A percentile compares a stretch with the other conserved stretches of the same genome.
Evolutionary conservation across 64 coral and sea anemone genomes (phyloP).

Genomic region (Stylophora pistillata): DNA sequence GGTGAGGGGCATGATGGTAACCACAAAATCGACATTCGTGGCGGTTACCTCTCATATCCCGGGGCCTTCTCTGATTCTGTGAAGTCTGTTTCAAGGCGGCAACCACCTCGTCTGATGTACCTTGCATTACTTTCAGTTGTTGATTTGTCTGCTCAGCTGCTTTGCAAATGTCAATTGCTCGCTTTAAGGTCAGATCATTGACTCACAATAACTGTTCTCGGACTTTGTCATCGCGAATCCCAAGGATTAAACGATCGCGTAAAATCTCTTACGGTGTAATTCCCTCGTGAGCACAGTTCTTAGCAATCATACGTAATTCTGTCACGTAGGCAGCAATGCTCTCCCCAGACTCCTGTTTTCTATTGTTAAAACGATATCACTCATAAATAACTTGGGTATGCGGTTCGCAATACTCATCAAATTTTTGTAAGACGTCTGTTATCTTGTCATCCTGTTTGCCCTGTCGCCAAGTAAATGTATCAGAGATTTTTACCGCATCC

Average conservation of each 20-base stretch:
- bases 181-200: too few relatives aligned
- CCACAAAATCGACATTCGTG: slow-evolving; percentile 58
- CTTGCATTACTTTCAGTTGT: slow-evolving; percentile 29
- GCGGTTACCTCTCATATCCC: too few relatives aligned
- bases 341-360: slow-evolving; percentile 43
- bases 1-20: not conserved
- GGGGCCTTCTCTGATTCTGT: not conserved
- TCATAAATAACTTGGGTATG: slow-evolving; percentile 65
- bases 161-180: too few relatives aligned
- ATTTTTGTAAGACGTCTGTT: not conserved
- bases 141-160: slow-evolving; percentile 58
- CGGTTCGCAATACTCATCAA: slow-evolving; percentile 58
- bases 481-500: slow-evolving; percentile 39
- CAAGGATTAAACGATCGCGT: slow-evolving; percentile 48
- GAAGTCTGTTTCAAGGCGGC: not conserved
- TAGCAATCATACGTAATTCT: slow-evolving; percentile 26
- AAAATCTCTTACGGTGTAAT: slow-evolving; percentile 56
- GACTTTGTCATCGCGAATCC: too few relatives aligned
- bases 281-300: slow-evolving; percentile 50
- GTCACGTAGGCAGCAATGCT: slow-evolving; percentile 26
- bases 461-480: slow-evolving; percentile 44
- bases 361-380: slow-evolving; percentile 56
- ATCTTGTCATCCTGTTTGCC: not conserved
- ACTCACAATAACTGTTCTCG: too few relatives aligned
- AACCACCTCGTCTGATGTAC: slow-evolving; percentile 43